Evolutionary conservation across 2,888 invertebrate genomes (phyloP), one percentile per base, ranked within the genome.

Genomic region (Synergus gifuensis): DNA sequence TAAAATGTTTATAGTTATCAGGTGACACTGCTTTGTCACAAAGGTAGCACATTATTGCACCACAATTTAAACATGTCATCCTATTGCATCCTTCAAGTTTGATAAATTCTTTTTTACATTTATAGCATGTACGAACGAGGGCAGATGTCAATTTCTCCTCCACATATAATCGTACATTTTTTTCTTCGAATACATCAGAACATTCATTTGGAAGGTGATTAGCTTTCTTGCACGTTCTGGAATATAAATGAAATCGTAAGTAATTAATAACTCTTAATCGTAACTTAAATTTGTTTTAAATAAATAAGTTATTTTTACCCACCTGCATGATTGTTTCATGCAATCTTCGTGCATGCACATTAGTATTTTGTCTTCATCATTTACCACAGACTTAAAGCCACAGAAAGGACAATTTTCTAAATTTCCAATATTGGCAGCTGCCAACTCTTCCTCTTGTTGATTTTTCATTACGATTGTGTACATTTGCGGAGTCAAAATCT

Each of bases 51-150:
- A 94, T 94, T 14, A 82, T 84, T 3, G 93, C 93, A 0, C 94
- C 94, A 87, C 94, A 95, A 3, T 28, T 28, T 0, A 89, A 80
- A 84, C 94, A 94, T 0, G 91, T 93, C 92, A 95, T 94, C 85
- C 93, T 93, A 84, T 95, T 94, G 86, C 94, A 95, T 0, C 94
- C 94, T 78, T 93, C 93, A 73, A 92, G 92, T 87, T 94, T 94
- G 81, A 93, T 92, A 84, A 94, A 94, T 67, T 92, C 92, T 54
- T 90, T 88, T 0, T 89, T 87, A 80, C 94, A 94, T 36, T 90
- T 90, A 82, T 90, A 92, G 86, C 94, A 94, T 81, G 90, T 92
- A 62, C 94, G 89, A 79, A 92, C 84, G n/a, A 90, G 79, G 18
- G 89, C 90, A 64, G 87, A 82, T 0, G 90, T 90, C 90, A 90